Evolutionary conservation across 2,113 vertebrate species (phyloP).

Genomic region (Spheniscus mendiculus): DNA sequence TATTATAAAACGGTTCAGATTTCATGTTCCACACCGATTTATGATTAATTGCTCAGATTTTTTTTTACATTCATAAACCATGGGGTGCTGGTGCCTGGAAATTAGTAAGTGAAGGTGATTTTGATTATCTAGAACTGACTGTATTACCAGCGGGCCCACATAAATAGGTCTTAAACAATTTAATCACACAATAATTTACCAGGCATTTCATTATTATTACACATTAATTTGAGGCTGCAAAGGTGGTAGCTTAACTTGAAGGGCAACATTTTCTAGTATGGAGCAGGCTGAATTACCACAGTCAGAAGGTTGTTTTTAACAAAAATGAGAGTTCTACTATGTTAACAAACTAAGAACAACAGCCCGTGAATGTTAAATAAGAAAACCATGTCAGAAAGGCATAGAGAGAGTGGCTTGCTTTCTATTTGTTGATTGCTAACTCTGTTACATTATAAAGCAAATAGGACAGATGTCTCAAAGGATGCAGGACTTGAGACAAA

Average conservation of each 20-base stretch:
- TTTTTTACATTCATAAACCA: background rate
- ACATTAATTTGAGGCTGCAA: too few relatives aligned
- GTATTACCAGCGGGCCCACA: background rate
- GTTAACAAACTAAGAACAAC: background rate
- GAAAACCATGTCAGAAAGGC: background rate
- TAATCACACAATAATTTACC: background rate
- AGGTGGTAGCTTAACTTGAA: background rate
- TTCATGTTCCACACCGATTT: too few relatives aligned
- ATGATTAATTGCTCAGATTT: background rate
- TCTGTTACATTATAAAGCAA: background rate
- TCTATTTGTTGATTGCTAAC: background rate
- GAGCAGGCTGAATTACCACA: background rate
- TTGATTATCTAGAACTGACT: background rate
- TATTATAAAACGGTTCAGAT: background rate
- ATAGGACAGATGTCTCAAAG: background rate
- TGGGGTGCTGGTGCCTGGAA: background rate
- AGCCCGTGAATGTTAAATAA: background rate
- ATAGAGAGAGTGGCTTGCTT: background rate
- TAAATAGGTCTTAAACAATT: background rate
- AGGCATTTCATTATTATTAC: background rate
- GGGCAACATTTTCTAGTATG: background rate
- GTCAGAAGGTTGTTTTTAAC: background rate
- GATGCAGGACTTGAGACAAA: background rate
- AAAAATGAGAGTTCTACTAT: background rate
- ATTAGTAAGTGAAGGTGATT: slow-evolving; percentile 8